Evolutionary conservation across 2,888 invertebrate species (phyloP), one percentile per base, ranked within the genome.

Genomic region (Callimorpha dominula): DNA sequence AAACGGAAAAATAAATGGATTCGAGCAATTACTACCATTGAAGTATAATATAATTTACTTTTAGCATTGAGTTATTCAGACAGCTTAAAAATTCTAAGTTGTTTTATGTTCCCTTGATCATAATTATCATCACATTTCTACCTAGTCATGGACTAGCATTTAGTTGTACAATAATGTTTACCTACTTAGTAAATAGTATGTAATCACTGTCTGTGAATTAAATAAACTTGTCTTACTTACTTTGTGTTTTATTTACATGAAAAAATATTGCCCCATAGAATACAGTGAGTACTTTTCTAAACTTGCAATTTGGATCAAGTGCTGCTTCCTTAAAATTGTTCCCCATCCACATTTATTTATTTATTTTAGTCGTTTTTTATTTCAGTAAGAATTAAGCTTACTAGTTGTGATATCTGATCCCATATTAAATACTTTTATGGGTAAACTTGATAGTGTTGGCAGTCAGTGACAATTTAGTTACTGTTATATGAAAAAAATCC

Each of bases 141-240:
- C 81, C 86, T 88, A 89, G 88, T 88, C 86, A 82, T 76, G 6
- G 84, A 86, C 87, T 87, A 86, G 88, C 78, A 79, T 74, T 78
- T 78, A 78, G 77, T 81, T 76, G 64, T 81, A 80, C 76, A 65
- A 78, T 73, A 73, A 78, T 81, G 78, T 79, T 79, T 79, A 85
- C 75, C 69, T 82, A 81, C 76, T 73, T 80, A 86, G 85, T 85
- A 80, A 83, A 83, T 79, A 60, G 78, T 79, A 77, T 87, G 79
- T 84, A 84, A 82, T 75, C 77, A 70, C 73, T 82, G 79, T 79
- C 79, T 79, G 83, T 81, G 76, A 77, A 84, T 84, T 54, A 76
- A 82, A 83, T 84, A 83, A 84, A 81, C 57, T 81, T 70, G 49
- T 70, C 49, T 72, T 66, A 70, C 40, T 52, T 14, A 71, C 5